Evolutionary conservation across 1,140 invertebrate genomes (phyloP).

Genomic region (Himalopsyche phryganea): DNA sequence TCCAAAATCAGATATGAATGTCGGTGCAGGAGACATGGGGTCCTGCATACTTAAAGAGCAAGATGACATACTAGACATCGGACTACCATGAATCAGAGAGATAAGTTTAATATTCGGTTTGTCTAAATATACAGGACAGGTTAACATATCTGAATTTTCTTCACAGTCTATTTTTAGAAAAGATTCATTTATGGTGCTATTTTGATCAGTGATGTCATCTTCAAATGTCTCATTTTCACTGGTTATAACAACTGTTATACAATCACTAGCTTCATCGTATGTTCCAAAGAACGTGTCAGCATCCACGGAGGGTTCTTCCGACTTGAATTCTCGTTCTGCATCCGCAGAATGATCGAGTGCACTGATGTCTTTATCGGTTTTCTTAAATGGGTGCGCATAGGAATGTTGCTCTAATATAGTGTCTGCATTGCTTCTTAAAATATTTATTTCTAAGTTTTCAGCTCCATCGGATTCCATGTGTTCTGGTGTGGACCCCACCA

Average conservation of each 20-base stretch:
- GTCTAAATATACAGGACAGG: slow-evolving; percentile 42
- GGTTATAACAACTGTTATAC: slow-evolving; percentile 66
- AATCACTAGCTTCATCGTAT: slow-evolving; percentile 67
- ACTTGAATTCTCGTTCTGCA: background rate
- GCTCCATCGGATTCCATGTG: slow-evolving; percentile 72
- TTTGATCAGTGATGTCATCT: slow-evolving; percentile 47
- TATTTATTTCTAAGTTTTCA: slow-evolving; percentile 41
- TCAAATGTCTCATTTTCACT: slow-evolving; percentile 55
- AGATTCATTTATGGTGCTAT: background rate
- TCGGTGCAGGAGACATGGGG: slow-evolving; percentile 43
- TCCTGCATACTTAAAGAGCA: slow-evolving; percentile 40
- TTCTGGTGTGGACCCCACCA: slow-evolving; percentile 80
- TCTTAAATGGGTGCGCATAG: slow-evolving; percentile 52
- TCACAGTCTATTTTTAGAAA: slow-evolving; percentile 26
- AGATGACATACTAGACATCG: slow-evolving; percentile 37
- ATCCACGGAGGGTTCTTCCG: slow-evolving; percentile 46
- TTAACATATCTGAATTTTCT: slow-evolving; percentile 38
- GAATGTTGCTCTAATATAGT: slow-evolving; percentile 51
- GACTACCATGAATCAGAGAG: slow-evolving; percentile 48
- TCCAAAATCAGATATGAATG: slow-evolving; percentile 54
- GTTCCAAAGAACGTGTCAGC: slow-evolving; percentile 64
- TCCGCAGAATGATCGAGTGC: background rate
- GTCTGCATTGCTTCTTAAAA: slow-evolving; percentile 47
- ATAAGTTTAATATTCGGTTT: slow-evolving; percentile 48
- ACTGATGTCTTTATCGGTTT: slow-evolving; percentile 29